These are phyloP conservation scores for Myanophis thanlyinensis DNA, from an alignment of 2,113 vertebrate species.

Conservation along the genomic window DNA sequence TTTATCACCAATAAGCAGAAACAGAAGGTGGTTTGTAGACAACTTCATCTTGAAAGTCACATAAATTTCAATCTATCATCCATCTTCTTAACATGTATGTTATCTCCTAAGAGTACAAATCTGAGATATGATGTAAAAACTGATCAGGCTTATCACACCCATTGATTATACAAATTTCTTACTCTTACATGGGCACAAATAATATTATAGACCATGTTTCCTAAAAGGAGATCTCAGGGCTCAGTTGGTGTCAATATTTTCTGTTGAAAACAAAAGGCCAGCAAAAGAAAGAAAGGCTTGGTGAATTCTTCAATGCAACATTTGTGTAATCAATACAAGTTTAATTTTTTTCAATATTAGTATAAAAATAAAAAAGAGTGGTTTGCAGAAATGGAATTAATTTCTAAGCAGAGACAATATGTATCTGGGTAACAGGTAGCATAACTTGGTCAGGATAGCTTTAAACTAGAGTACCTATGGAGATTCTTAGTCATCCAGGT, in stretches of 20 bases:
- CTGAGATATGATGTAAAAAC: neutral
- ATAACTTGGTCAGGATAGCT: neutral
- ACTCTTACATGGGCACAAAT: neutral
- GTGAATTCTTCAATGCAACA: neutral
- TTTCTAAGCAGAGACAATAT: neutral
- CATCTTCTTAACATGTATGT: neutral
- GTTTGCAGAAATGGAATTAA: neutral
- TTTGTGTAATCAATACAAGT: neutral
- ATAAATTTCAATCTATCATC: neutral
- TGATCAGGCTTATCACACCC: neutral
- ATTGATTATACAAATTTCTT: neutral
- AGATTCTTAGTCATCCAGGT: too few relatives aligned
- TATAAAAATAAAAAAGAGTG: neutral
- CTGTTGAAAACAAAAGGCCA: neutral
- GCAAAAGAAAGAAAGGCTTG: neutral
- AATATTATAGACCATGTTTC: neutral
- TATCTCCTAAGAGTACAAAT: neutral
- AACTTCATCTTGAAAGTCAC: neutral
- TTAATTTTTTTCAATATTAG: neutral
- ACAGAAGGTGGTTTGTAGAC: neutral
- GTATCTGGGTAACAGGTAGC: neutral
- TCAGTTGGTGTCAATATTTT: neutral
- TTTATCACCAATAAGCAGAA: neutral
- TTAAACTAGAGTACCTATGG: neutral
- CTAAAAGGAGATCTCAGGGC: neutral